Conservation (phyloP, 2,797 vertebrate species). For the Cetoscarus ocellatus region DNA sequence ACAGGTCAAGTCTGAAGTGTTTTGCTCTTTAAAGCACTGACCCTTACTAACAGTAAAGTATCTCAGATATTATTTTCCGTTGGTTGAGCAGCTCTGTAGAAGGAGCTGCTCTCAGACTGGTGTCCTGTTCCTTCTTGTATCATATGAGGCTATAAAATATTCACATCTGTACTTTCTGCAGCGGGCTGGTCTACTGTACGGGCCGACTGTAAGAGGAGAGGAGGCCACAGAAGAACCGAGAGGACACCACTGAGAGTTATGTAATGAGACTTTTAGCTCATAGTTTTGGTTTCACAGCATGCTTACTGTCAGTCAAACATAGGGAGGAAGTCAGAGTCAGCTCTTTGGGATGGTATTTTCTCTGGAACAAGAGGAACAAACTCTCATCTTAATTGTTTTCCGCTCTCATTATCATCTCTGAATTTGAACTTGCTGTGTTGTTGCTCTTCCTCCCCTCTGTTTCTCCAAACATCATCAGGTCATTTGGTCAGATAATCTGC, state of each 20-base stretch:
- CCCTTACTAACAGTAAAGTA: background rate
- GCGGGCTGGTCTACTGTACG: constrained; percentile 10
- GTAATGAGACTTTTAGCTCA: background rate
- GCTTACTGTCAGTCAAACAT: background rate
- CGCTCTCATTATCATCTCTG: background rate
- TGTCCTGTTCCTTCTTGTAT: constrained; percentile 53
- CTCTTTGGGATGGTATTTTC: background rate
- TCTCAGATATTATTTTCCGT: background rate
- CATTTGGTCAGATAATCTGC: background rate
- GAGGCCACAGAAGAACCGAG: background rate
- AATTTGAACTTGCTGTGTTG: background rate
- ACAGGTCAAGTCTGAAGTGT: background rate
- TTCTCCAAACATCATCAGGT: background rate
- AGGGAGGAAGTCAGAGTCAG: background rate
- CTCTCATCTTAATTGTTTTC: too few species aligned
- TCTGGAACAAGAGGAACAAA: too few species aligned
- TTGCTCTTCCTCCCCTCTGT: background rate
- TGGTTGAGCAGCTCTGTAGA: background rate
- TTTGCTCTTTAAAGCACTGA: background rate
- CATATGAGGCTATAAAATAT: constrained; percentile 65
- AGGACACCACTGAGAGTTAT: background rate
- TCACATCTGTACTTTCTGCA: constrained; percentile 54
- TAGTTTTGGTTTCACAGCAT: background rate
- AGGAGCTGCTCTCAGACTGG: constrained; percentile 16
- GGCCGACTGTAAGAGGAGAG: constrained; percentile 11